These are phyloP conservation scores for Orestias chungarensis DNA, from an alignment of 2,797 vertebrate genomes.

Conservation along the genomic window DNA sequence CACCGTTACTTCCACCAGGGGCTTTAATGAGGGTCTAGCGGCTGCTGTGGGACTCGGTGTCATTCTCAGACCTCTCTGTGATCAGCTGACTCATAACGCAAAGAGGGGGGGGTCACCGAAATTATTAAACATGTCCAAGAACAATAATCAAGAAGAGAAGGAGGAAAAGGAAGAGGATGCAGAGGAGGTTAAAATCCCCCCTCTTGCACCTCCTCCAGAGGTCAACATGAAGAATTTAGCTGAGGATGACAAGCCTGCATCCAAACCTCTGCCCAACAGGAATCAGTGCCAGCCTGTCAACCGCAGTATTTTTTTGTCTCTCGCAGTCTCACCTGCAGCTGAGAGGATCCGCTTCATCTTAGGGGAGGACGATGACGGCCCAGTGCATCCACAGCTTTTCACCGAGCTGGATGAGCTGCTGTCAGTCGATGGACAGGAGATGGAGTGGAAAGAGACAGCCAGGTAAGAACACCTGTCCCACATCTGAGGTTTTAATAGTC, in stretches of 20 bases:
- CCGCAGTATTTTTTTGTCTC: conserved; percentile 90
- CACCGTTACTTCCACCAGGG: conserved; percentile 60
- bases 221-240: conserved; percentile 71
- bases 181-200: conserved; percentile 68
- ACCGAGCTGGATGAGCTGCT: conserved; percentile 96
- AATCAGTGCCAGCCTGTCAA: conserved; percentile 82
- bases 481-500: background rate
- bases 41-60: conserved; percentile 45
- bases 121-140: conserved; percentile 70
- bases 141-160: conserved; percentile 74
- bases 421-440: conserved; percentile 94
- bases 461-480: conserved; percentile 79
- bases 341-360: conserved; percentile 97
- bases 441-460: conserved; percentile 99
- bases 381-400: conserved; percentile 94
- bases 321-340: conserved; percentile 93
- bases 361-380: conserved; percentile 95
- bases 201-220: conserved; percentile 64
- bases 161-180: conserved; percentile 57
- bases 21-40: conserved; percentile 70
- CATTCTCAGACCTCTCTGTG: conserved; percentile 41
- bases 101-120: conserved; percentile 16
- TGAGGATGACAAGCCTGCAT: conserved; percentile 67
- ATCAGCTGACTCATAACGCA: conserved; percentile 41
- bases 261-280: conserved; percentile 57